These are phyloP conservation scores for Sebastolobus altivelis DNA, from an alignment of 2,797 vertebrate genomes.

Conservation along the genomic window DNA sequence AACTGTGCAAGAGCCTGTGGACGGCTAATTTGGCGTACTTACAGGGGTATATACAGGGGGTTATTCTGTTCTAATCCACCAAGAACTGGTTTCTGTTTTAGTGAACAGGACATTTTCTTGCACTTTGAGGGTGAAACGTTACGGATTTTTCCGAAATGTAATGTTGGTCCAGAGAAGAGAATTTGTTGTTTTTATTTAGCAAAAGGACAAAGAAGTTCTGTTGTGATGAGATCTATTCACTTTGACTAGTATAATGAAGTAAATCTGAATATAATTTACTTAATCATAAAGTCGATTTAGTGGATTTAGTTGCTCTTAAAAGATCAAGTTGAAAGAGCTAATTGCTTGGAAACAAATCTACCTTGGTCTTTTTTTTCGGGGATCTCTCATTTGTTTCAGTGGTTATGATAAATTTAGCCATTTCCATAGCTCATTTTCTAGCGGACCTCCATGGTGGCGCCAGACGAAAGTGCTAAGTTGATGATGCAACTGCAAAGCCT, in stretches of 20 bases:
- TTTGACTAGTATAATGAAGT: not conserved
- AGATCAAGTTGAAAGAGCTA: not conserved
- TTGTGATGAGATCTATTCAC: not conserved
- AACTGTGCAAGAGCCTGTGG: too few relatives aligned
- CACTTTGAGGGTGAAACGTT: not conserved
- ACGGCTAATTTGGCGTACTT: too few relatives aligned
- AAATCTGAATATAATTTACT: not conserved
- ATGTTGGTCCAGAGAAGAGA: not conserved
- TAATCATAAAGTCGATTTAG: not conserved
- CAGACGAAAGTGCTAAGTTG: not conserved
- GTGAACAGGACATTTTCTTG: not conserved
- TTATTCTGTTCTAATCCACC: not conserved
- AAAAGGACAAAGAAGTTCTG: not conserved
- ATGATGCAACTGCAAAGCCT: conserved; percentile 32
- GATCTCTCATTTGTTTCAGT: not conserved
- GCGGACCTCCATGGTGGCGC: conserved; percentile 6
- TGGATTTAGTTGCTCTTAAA: not conserved
- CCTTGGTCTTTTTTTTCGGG: not conserved
- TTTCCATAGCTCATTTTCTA: conserved; percentile 2
- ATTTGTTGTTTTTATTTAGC: not conserved
- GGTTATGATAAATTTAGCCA: not conserved
- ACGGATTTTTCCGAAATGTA: not conserved
- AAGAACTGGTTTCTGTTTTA: not conserved
- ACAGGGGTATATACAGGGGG: too few relatives aligned
- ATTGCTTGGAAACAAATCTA: not conserved